Conservation (phyloP, 2,888 invertebrate species). For the Mayetiola destructor region DNA sequence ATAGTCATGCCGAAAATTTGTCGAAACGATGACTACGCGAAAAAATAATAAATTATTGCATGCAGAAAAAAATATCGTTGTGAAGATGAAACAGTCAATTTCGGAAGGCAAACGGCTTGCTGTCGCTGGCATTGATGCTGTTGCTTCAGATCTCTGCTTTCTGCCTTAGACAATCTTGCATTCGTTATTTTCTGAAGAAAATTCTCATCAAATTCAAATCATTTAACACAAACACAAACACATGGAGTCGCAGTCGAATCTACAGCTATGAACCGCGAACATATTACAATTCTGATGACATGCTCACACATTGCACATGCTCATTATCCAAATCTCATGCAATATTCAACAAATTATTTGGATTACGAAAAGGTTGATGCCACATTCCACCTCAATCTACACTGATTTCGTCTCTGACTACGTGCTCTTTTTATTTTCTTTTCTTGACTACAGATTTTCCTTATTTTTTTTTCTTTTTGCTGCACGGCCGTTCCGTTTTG, state of each 20-base stretch:
- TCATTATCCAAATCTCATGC: neutral
- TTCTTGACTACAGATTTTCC: neutral
- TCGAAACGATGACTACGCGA: slow-evolving; percentile 7
- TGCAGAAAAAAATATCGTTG: too few relatives aligned
- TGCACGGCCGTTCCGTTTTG: neutral
- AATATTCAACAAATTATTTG: slow-evolving; percentile 9
- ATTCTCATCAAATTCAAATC: slow-evolving; percentile 2
- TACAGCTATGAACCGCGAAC: too few relatives aligned
- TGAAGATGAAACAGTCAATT: too few relatives aligned
- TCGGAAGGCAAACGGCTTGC: too few relatives aligned
- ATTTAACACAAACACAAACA: too few relatives aligned
- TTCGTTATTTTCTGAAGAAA: too few relatives aligned
- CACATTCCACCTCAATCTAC: neutral
- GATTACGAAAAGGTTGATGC: neutral
- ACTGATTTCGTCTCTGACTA: neutral
- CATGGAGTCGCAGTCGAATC: too few relatives aligned
- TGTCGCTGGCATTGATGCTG: too few relatives aligned
- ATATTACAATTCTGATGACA: too few relatives aligned
- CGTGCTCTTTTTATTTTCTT: neutral
- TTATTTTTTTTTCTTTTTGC: neutral
- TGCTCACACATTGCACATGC: too few relatives aligned
- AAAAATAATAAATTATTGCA: neutral
- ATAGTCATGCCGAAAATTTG: slow-evolving; percentile 3
- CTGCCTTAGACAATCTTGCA: too few relatives aligned
- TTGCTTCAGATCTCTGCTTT: too few relatives aligned